Evolutionary conservation across 2,797 vertebrate genomes (phyloP).

Genomic region (Crax fasciolata): DNA sequence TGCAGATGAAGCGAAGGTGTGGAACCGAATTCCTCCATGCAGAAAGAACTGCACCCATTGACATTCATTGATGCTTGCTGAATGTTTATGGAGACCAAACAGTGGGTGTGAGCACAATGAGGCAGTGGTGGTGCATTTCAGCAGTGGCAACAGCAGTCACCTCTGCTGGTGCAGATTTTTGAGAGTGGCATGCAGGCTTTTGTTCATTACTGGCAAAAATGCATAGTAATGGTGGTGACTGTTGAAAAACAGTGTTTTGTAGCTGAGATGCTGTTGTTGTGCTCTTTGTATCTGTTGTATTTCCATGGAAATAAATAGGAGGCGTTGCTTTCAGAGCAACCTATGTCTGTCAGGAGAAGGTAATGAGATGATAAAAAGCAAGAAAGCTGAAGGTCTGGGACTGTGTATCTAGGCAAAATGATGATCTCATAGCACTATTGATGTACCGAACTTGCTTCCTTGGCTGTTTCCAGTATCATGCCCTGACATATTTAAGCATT

Average conservation of each 20-base stretch:
- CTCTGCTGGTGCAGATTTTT: no score
- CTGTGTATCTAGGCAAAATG: not conserved
- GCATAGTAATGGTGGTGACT: not conserved
- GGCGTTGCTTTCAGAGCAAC: not conserved
- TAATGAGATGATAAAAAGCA: not conserved
- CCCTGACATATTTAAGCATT: not conserved
- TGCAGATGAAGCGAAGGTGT: no score
- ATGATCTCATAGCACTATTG: rapidly evolving
- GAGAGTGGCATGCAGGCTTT: no score
- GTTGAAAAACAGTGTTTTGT: not conserved
- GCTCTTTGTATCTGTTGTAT: not conserved
- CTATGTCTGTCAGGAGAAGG: not conserved
- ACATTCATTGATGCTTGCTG: not conserved
- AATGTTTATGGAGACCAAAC: not conserved
- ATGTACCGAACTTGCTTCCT: not conserved
- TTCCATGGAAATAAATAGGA: not conserved
- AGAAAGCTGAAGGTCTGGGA: not conserved
- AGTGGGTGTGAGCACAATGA: not conserved
- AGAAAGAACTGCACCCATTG: not conserved
- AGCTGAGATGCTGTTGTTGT: not conserved
- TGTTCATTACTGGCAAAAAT: no score
- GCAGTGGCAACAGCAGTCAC: not conserved
- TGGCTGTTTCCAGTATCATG: not conserved
- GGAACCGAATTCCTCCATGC: not conserved
- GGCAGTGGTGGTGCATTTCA: not conserved